These are phyloP conservation scores for Lepidochrysops patricia DNA, from an alignment of 2,888 invertebrate species.

Conservation along the genomic window DNA sequence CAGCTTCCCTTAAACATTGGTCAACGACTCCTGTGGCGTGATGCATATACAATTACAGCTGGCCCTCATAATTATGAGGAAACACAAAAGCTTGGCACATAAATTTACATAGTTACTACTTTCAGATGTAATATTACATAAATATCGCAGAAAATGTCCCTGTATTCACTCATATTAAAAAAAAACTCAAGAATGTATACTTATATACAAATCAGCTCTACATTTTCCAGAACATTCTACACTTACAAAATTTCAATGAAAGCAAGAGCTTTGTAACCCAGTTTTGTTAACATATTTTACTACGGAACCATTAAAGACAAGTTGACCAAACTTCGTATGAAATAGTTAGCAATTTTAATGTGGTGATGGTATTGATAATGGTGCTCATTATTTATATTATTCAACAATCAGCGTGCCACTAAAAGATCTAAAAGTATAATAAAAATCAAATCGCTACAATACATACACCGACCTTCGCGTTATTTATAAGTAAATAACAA, in stretches of 20 bases:
- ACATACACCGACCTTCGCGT: neutral
- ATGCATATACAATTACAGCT: conserved; percentile 4
- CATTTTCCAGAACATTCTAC: neutral
- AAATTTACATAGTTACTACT: no score
- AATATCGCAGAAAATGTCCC: no score
- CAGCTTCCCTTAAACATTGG: conserved; percentile 58
- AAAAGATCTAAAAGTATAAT: neutral
- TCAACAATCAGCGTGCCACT: neutral
- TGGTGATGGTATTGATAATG: no score
- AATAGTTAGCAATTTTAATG: no score
- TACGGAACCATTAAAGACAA: no score
- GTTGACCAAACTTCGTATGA: no score
- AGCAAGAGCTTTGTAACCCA: neutral
- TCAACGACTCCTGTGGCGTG: conserved; percentile 56
- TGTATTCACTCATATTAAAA: no score
- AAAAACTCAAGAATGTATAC: neutral
- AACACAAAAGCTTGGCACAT: neutral
- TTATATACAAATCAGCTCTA: neutral
- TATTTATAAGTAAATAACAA: conserved; percentile 5
- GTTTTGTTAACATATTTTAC: no score
- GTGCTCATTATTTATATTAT: no score
- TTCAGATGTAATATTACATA: no score
- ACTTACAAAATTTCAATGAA: neutral
- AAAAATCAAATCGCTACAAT: neutral
- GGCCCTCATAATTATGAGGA: conserved; percentile 31